Evolutionary conservation across 1,140 invertebrate genomes (phyloP).

Genomic region (Calliopsis andreniformis): DNA sequence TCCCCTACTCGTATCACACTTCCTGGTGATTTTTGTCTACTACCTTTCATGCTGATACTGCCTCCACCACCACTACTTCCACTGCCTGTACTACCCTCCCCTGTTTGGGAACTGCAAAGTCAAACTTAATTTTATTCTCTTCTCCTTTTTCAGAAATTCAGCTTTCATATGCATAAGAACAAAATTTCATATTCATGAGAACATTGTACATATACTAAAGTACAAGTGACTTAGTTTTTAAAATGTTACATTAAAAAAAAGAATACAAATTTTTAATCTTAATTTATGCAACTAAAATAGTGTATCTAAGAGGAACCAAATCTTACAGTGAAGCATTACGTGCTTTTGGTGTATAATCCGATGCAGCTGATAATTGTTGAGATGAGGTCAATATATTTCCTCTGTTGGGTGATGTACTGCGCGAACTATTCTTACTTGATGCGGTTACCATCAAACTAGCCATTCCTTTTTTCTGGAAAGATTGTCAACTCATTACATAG

Average conservation of each 20-base stretch:
- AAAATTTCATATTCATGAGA: conserved; percentile 27
- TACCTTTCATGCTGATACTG: conserved; percentile 66
- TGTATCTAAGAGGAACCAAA: conserved; percentile 15
- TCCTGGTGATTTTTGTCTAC: conserved; percentile 78
- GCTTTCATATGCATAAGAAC: conserved; percentile 25
- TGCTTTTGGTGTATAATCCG: conserved; percentile 74
- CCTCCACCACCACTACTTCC: conserved; percentile 66
- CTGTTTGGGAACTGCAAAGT: conserved; percentile 67
- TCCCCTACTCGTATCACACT: conserved; percentile 73
- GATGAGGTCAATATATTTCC: conserved; percentile 66
- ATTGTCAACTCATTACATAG: conserved; percentile 40
- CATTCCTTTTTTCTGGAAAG: conserved; percentile 71
- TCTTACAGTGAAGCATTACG: conserved; percentile 78
- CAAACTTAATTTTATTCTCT: conserved; percentile 34
- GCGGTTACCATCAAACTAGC: conserved; percentile 78
- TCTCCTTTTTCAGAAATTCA: conserved; percentile 20
- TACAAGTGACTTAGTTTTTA: conserved; percentile 14
- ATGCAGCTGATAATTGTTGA: conserved; percentile 68
- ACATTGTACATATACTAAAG: conserved; percentile 8
- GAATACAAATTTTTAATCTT: conserved; percentile 17
- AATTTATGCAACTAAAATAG: background rate
- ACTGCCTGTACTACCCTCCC: conserved; percentile 76
- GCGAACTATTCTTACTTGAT: conserved; percentile 79
- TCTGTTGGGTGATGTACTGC: conserved; percentile 78
- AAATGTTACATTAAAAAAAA: conserved; percentile 34